These are phyloP conservation scores for Hyposoter didymator DNA, from an alignment of 2,888 invertebrate genomes.

Conservation along the genomic window DNA sequence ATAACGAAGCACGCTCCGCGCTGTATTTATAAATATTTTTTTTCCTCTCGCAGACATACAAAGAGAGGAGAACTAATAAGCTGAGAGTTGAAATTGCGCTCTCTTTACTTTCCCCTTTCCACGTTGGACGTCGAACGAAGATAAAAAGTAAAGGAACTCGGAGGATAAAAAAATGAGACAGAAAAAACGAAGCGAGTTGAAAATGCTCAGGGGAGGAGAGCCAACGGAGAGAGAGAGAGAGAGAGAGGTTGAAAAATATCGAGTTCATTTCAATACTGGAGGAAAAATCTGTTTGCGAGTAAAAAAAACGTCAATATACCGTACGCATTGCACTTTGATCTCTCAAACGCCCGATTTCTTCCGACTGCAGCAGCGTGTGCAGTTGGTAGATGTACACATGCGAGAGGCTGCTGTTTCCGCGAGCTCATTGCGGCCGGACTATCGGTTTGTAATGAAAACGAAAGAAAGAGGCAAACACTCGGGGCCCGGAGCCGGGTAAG, in stretches of 20 bases:
- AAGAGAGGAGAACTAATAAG: slow-evolving; percentile 61
- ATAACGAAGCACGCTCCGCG: slow-evolving; percentile 62
- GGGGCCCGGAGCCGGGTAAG: neutral
- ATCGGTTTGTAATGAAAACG: slow-evolving; percentile 59
- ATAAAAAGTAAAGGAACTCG: slow-evolving; percentile 11
- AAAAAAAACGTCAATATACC: slow-evolving; percentile 33
- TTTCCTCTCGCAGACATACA: slow-evolving; percentile 39
- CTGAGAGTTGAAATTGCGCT: slow-evolving; percentile 45
- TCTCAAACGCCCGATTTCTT: slow-evolving; percentile 37
- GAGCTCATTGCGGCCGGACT: slow-evolving; percentile 24
- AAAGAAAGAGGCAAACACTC: neutral
- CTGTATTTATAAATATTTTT: slow-evolving; percentile 61
- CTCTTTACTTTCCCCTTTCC: neutral
- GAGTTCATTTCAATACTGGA: neutral
- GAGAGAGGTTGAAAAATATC: slow-evolving; percentile 47
- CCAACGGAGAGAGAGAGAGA: slow-evolving; percentile 21
- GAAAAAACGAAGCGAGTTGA: neutral
- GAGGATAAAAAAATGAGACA: neutral
- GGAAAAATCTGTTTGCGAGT: neutral
- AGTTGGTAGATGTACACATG: neutral
- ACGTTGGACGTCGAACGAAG: neutral
- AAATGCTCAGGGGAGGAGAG: slow-evolving; percentile 11
- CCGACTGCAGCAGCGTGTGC: too few species aligned
- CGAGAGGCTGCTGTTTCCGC: slow-evolving; percentile 35
- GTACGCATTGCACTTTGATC: slow-evolving; percentile 46